Evolutionary conservation across 2,888 invertebrate genomes (phyloP).

Genomic region (Epistrophe eligans): DNA sequence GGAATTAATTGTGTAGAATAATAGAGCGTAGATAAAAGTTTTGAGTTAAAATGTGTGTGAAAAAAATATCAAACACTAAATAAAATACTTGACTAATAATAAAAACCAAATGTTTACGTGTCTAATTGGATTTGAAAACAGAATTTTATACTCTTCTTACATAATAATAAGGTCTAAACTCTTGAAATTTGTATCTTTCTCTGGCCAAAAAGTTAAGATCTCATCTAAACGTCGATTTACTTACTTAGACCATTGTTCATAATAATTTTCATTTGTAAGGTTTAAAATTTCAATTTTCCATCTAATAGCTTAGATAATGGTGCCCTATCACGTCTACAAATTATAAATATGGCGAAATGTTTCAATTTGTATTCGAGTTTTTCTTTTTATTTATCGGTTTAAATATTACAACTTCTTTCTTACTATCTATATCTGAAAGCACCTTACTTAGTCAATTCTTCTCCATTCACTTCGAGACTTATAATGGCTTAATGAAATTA

Average conservation of each 20-base stretch:
- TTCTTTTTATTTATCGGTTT: neutral
- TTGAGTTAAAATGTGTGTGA: too few relatives aligned
- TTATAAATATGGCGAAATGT: slow-evolving; percentile 81
- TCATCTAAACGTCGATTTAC: slow-evolving; percentile 2
- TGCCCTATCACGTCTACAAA: slow-evolving; percentile 81
- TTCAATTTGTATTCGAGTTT: slow-evolving; percentile 79
- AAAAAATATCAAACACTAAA: too few relatives aligned
- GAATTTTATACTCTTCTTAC: neutral
- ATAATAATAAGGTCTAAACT: neutral
- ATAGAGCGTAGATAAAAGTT: too few relatives aligned
- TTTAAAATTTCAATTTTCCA: slow-evolving; percentile 40
- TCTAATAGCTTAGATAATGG: slow-evolving; percentile 34
- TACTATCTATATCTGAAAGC: slow-evolving; percentile 14
- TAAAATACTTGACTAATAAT: too few relatives aligned
- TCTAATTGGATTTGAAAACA: too few relatives aligned
- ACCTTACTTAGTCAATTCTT: slow-evolving; percentile 62
- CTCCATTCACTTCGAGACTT: slow-evolving; percentile 62
- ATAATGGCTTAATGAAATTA: slow-evolving; percentile 65
- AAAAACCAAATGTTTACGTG: too few relatives aligned
- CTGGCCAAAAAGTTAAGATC: neutral
- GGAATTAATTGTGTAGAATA: neutral
- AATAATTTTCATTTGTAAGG: slow-evolving; percentile 35
- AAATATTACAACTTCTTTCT: slow-evolving; percentile 30
- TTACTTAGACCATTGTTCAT: neutral
- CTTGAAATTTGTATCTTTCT: neutral